Conservation (phyloP, 1,140 invertebrate species). For the Campoletis sonorensis region DNA sequence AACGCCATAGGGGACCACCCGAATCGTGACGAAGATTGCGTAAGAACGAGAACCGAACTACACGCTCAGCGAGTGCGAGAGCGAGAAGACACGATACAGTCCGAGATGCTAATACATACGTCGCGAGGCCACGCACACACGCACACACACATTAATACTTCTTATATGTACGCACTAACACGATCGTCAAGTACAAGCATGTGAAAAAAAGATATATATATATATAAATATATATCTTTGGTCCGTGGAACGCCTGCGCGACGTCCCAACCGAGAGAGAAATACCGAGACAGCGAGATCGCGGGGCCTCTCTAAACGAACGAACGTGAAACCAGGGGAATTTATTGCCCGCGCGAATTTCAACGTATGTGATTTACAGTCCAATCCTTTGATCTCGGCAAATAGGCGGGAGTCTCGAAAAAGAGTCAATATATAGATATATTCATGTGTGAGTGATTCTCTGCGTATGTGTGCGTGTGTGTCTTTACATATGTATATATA, state of each 20-base stretch:
- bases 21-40: slow-evolving; percentile 20
- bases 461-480: neutral
- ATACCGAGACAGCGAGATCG: neutral
- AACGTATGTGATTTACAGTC: slow-evolving; percentile 49
- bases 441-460: neutral
- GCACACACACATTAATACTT: neutral
- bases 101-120: slow-evolving; percentile 16
- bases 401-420: slow-evolving; percentile 38
- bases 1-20: slow-evolving; percentile 29
- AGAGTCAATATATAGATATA: slow-evolving; percentile 36
- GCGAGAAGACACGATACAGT: slow-evolving; percentile 11
- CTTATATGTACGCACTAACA: no score
- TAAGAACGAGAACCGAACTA: slow-evolving; percentile 1
- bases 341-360: slow-evolving; percentile 47
- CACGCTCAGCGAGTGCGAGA: slow-evolving; percentile 46
- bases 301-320: slow-evolving; percentile 13
- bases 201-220: no score
- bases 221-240: neutral
- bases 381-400: slow-evolving; percentile 51
- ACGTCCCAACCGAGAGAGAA: neutral
- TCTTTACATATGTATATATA: neutral
- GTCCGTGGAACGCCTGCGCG: slow-evolving; percentile 31
- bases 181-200: no score
- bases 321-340: slow-evolving; percentile 32
- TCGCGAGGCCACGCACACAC: slow-evolving; percentile 23